Evolutionary conservation across 1,140 invertebrate species (phyloP).

Genomic region (Sinonovacula constricta): DNA sequence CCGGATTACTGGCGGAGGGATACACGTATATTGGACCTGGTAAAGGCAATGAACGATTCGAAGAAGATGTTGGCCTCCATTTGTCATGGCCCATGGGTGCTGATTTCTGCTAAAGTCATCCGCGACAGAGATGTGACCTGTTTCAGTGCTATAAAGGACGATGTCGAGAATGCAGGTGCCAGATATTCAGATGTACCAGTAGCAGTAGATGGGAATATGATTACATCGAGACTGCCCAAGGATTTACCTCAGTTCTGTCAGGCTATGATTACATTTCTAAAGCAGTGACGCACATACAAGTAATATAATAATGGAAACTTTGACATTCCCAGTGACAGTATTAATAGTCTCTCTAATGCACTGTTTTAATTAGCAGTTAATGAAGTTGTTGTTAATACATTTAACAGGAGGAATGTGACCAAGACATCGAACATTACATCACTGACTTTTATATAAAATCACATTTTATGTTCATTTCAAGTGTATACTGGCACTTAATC

Average conservation of each 20-base stretch:
- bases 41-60: slow-evolving; percentile 60
- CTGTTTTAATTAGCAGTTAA: no score
- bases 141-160: slow-evolving; percentile 72
- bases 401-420: no score
- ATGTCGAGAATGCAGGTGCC: slow-evolving; percentile 73
- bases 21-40: slow-evolving; percentile 66
- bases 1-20: slow-evolving; percentile 73
- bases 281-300: no score
- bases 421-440: no score
- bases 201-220: slow-evolving; percentile 73
- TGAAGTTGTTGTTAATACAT: no score
- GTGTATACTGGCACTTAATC: no score
- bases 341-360: no score
- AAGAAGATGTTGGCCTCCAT: slow-evolving; percentile 67
- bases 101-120: slow-evolving; percentile 70
- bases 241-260: slow-evolving; percentile 73
- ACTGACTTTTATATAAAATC: no score
- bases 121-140: slow-evolving; percentile 66
- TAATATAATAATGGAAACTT: no score
- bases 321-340: no score
- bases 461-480: no score
- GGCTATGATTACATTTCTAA: slow-evolving; percentile 68
- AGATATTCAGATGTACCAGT: slow-evolving; percentile 68
- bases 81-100: slow-evolving; percentile 73
- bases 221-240: slow-evolving; percentile 70